A percentile compares a stretch with the other conserved stretches of the same genome.
Conservation (phyloP, 2,888 invertebrate genomes). For the Ophion slaviceki region DNA sequence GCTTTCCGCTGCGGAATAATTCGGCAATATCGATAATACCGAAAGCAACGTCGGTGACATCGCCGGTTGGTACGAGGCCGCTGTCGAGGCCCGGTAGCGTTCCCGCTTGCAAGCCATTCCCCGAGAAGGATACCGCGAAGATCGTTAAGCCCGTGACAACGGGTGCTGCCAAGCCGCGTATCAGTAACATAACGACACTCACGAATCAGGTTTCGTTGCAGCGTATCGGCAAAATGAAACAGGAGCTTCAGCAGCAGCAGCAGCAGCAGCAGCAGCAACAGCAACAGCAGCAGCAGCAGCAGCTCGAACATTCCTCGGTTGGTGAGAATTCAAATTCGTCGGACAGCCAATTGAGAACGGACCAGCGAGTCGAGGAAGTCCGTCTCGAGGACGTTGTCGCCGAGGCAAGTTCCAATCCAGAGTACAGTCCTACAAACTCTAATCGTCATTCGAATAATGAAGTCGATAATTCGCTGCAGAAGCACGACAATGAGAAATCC, state of each 20-base stretch:
- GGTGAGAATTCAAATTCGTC: conserved; percentile 83
- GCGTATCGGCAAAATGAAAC: conserved; percentile 78
- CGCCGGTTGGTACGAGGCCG: conserved; percentile 69
- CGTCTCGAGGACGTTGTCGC: conserved; percentile 81
- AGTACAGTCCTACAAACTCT: conserved; percentile 78
- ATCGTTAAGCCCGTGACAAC: conserved; percentile 79
- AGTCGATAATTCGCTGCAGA: conserved; percentile 75
- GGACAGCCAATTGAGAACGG: conserved; percentile 79
- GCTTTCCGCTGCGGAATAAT: conserved; percentile 82
- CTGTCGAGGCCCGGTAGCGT: conserved; percentile 74
- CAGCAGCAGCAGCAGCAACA: conserved; percentile 31
- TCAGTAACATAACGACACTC: conserved; percentile 77
- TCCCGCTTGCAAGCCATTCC: conserved; percentile 78
- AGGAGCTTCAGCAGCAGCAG: conserved; percentile 69
- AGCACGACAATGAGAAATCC: conserved; percentile 73
- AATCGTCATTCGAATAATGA: conserved; percentile 76
- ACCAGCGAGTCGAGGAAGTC: conserved; percentile 82
- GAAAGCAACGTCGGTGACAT: conserved; percentile 76
- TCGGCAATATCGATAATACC: conserved; percentile 83
- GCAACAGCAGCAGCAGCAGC: conserved; percentile 33
- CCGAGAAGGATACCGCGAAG: conserved; percentile 78
- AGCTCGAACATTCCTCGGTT: conserved; percentile 76
- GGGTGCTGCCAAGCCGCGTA: conserved; percentile 80
- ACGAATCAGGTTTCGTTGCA: conserved; percentile 80
- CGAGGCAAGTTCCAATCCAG: conserved; percentile 79